Base-by-base conservation (phyloP, 64 coral and sea anemone species). In the Porites lutea region DNA sequence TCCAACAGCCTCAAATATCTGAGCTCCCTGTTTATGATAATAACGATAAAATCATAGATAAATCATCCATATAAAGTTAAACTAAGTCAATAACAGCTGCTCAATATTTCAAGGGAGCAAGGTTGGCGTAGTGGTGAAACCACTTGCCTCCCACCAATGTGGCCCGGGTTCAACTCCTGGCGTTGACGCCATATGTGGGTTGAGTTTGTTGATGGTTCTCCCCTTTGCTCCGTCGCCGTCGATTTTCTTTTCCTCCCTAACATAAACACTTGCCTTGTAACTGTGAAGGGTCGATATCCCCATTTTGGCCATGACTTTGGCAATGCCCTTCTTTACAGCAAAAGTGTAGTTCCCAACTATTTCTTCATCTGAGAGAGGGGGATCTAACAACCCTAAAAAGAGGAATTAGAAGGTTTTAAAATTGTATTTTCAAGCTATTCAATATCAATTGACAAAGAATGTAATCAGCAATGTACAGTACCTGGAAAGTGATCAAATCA, bases 291-390 rank as follows among this genome's bases (percentile, higher is more conserved):
- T 98, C 2, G 96, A 98, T 55, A 98, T 98, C n/a, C 96, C 96
- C 96, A 98, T 98, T 82, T 98, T 98, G 14, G 96, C 96, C 96
- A 98, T 98, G 46, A 98, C 96, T 80, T 98, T 98, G 3, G 90
- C 95, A 73, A 98, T 98, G 13, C 96, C 96, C 59, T 93, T 93
- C 23, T 74, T 57, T 6, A 79, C 61, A 27, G 90, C 90, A 60
- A 81, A 61, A 71, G 83, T 92, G 59, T 92, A 95, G 72, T 95
- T 88, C 15, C 79, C 67, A 13, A 95, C 93, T 13, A 98, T 95
- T 46, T 98, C 86, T 54, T 98, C 50, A 52, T 98, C 96, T 78
- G 96, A 79, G n/a, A 98, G 63, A 18, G 96, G 96, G 19, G 92
- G 92, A 16, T 92, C 79, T 22, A 98, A 67, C 48, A 98, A 52